Conservation (phyloP, 2,113 vertebrate genomes). For the Megaceryle maxima region DNA sequence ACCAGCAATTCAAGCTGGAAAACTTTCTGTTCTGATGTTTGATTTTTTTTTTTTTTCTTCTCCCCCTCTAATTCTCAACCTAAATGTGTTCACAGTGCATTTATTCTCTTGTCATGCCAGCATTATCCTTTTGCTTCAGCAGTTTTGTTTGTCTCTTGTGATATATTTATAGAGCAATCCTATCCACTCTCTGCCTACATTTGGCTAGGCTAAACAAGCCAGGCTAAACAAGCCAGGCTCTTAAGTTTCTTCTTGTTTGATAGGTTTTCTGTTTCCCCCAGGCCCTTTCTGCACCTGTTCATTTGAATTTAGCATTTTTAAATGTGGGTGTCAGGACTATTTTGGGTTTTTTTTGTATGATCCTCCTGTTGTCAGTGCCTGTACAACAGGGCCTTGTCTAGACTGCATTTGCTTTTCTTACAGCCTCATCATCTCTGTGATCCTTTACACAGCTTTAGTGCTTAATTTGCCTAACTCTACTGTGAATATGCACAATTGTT, state of each 20-base stretch:
- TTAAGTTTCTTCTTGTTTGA: constrained; percentile 61
- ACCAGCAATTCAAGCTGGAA: background rate
- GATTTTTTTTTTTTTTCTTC: too few species aligned
- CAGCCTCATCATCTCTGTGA: background rate
- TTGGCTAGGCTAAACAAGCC: constrained; percentile 40
- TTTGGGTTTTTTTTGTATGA: background rate
- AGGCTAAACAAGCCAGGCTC: constrained; percentile 37
- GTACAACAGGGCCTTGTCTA: background rate
- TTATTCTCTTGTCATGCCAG: constrained; percentile 6
- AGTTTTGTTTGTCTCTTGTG: constrained; percentile 61
- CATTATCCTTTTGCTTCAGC: constrained; percentile 42
- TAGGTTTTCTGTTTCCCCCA: constrained; percentile 44
- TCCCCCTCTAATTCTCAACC: background rate
- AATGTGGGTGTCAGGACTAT: background rate
- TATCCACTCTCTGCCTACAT: constrained; percentile 29
- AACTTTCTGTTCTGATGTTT: background rate
- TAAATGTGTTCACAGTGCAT: background rate
- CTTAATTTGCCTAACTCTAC: background rate
- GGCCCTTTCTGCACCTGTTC: constrained; percentile 57
- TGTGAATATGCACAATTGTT: background rate
- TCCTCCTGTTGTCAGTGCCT: background rate
- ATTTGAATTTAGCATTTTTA: constrained; percentile 1
- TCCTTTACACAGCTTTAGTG: background rate
- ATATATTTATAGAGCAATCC: constrained; percentile 66
- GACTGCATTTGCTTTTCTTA: background rate